Percentiles rank a stretch among this genome's conserved stretches.
These are phyloP conservation scores for Drosophila fungiperda DNA, from an alignment of 2,888 invertebrate species.

Conservation along the genomic window DNA sequence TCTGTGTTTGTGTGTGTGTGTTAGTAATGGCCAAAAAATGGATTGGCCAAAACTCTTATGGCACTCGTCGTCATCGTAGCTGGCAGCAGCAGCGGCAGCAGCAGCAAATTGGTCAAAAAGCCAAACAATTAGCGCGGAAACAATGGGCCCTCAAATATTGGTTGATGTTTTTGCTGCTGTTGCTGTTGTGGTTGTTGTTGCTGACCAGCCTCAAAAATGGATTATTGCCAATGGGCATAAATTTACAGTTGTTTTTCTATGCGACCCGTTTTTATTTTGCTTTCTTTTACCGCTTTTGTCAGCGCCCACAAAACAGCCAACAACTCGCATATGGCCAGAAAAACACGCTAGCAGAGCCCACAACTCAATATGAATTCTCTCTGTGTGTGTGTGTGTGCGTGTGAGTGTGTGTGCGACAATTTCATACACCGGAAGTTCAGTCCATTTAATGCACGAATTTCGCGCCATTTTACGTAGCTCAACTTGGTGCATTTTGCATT, in stretches of 20 bases:
- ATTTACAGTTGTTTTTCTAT: constrained; percentile 72
- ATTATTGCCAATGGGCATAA: constrained; percentile 84
- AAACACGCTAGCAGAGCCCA: constrained; percentile 35
- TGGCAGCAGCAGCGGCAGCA: constrained; percentile 15
- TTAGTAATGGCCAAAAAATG: constrained; percentile 31
- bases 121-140: constrained; percentile 85
- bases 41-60: constrained; percentile 32
- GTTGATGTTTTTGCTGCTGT: constrained; percentile 73
- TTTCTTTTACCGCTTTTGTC: constrained; percentile 25
- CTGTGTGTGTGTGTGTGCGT: constrained; percentile 11
- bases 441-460: constrained; percentile 82
- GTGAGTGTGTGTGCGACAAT: constrained; percentile 41
- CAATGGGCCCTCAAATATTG: constrained; percentile 84
- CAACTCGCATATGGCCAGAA: constrained; percentile 54
- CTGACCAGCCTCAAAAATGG: constrained; percentile 84
- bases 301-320: constrained; percentile 50
- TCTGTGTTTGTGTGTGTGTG: constrained; percentile 11
- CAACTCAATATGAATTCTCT: constrained; percentile 32
- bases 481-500: constrained; percentile 33
- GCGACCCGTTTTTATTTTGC: neutral
- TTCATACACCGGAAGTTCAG: constrained; percentile 81
- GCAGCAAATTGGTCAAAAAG: constrained; percentile 75
- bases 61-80: constrained; percentile 11
- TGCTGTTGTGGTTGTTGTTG: constrained; percentile 38
- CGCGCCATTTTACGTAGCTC: constrained; percentile 74